phyloP scores from a whole-genome alignment of 2,888 invertebrate genomes.

The Macrosiphum euphorbiae region DNA sequence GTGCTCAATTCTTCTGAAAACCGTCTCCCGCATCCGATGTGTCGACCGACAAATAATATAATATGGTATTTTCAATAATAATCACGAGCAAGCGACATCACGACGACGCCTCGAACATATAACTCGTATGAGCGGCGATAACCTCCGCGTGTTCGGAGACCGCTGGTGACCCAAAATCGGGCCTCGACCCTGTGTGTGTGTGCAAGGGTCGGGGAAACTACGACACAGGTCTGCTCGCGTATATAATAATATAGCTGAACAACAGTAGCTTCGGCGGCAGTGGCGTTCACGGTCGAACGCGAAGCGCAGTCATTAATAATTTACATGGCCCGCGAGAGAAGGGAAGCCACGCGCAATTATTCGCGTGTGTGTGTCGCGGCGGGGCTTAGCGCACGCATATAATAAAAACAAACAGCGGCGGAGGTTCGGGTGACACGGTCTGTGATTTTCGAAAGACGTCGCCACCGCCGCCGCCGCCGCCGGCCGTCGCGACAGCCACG shows the following conservation, averaged over 20 bases:
- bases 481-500: neutral
- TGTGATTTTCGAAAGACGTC: constrained; percentile 63
- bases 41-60: too few species aligned
- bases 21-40: too few species aligned
- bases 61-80: neutral
- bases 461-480: constrained; percentile 1
- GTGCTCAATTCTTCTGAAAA: too few species aligned
- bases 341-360: constrained; percentile 44
- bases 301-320: constrained; percentile 57
- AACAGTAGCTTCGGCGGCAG: neutral
- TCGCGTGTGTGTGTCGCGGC: neutral
- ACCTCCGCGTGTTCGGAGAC: neutral
- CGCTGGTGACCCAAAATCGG: neutral
- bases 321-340: constrained; percentile 28
- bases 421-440: constrained; percentile 61
- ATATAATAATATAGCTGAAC: neutral
- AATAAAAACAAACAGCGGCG: constrained; percentile 57
- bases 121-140: neutral
- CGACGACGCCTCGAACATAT: neutral
- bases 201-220: neutral
- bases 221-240: too few species aligned
- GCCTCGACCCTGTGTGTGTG: too few species aligned
- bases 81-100: neutral
- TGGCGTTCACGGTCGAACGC: constrained; percentile 57
- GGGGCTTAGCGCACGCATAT: constrained; percentile 29